Conservation (phyloP, 2,888 invertebrate genomes). For the Byasa hedistus region DNA sequence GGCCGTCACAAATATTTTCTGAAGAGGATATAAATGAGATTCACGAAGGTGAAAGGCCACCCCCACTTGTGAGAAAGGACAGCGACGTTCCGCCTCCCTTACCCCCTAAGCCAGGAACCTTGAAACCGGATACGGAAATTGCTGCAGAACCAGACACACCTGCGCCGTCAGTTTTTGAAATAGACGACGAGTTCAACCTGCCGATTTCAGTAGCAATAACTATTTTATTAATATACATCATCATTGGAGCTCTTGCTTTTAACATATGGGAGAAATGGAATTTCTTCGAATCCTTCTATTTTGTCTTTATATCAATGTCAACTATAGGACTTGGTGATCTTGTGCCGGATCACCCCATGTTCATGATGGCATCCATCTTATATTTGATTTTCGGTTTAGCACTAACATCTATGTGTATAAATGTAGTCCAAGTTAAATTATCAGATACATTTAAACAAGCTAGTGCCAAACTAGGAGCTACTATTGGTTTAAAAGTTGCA, state of each 20-base stretch:
- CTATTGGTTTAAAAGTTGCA: slow-evolving; percentile 87
- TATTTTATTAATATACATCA: slow-evolving; percentile 91
- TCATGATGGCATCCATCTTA: slow-evolving; percentile 94
- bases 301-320: slow-evolving; percentile 97
- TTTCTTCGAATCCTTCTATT: slow-evolving; percentile 97
- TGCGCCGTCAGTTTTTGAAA: slow-evolving; percentile 87
- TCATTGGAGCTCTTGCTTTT: slow-evolving; percentile 91
- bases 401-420: slow-evolving; percentile 97
- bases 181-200: slow-evolving; percentile 96
- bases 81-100: slow-evolving; percentile 70
- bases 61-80: slow-evolving; percentile 51
- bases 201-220: slow-evolving; percentile 94
- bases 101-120: slow-evolving; percentile 64
- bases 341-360: slow-evolving; percentile 92
- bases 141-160: slow-evolving; percentile 86
- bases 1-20: slow-evolving; percentile 84
- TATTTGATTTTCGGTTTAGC: slow-evolving; percentile 97
- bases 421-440: slow-evolving; percentile 92
- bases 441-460: slow-evolving; percentile 91
- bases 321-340: slow-evolving; percentile 98
- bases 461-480: slow-evolving; percentile 90
- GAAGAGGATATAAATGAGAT: slow-evolving; percentile 71
- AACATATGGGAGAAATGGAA: slow-evolving; percentile 90
- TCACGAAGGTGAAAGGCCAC: slow-evolving; percentile 45
- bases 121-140: slow-evolving; percentile 52